Evolutionary conservation across 2,797 vertebrate species (phyloP).

Genomic region (Podargus strigoides): DNA sequence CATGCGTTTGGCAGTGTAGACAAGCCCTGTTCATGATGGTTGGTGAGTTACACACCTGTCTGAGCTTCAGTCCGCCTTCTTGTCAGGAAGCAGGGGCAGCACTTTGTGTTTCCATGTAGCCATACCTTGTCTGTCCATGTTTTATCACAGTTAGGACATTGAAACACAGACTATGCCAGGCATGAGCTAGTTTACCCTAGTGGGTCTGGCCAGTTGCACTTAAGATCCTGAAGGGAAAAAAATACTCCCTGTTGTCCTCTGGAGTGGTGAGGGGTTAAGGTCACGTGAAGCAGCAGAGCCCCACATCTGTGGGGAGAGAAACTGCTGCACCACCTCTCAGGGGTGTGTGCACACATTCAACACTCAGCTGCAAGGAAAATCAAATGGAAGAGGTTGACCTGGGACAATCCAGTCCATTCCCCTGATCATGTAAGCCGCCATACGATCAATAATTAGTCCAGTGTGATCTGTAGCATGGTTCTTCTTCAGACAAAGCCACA

Average conservation of each 20-base stretch:
- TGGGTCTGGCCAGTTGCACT: background rate
- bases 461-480: background rate
- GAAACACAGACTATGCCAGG: background rate
- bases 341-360: background rate
- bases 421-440: background rate
- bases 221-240: background rate
- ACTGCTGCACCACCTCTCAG: background rate
- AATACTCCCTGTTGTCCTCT: background rate
- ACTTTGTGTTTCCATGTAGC: background rate
- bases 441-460: background rate
- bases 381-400: background rate
- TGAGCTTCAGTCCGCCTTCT: background rate
- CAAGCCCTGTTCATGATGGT: background rate
- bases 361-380: background rate
- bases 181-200: background rate
- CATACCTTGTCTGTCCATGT: fast-evolving
- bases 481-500: background rate
- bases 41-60: background rate
- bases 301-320: background rate
- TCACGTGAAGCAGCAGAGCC: background rate
- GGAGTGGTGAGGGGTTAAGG: background rate
- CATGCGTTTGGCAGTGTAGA: background rate
- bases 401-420: background rate
- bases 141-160: fast-evolving
- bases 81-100: background rate